Percentiles rank a stretch among this genome's conserved stretches.
Conservation (phyloP, 1,140 invertebrate species). For the Olivierus martensii region DNA sequence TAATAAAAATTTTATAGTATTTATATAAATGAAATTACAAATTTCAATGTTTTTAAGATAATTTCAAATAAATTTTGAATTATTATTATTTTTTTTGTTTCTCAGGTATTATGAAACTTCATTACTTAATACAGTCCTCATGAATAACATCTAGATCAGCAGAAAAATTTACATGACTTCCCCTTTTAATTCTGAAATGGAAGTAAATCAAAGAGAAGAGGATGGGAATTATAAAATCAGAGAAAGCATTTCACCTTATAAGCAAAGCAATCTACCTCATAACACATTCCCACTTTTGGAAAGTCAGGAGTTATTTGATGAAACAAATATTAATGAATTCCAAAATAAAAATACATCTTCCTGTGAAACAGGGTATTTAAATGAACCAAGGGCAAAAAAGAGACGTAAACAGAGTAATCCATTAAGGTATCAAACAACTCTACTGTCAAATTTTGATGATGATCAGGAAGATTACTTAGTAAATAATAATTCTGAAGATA, state of each 20-base stretch:
- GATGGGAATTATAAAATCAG: no score
- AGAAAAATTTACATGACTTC: no score
- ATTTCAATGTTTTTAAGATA: no score
- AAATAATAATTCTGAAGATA: slow-evolving; percentile 5
- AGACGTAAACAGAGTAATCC: slow-evolving; percentile 30
- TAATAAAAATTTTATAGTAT: no score
- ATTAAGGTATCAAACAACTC: slow-evolving; percentile 18
- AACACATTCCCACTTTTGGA: not conserved
- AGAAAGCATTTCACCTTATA: slow-evolving; percentile 4
- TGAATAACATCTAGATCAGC: no score
- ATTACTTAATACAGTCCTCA: no score
- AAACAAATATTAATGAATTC: slow-evolving; percentile 1
- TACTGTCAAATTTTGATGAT: slow-evolving; percentile 5
- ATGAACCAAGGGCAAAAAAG: slow-evolving; percentile 25
- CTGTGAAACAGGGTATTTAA: not conserved
- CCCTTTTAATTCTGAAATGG: no score
- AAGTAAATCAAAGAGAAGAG: no score
- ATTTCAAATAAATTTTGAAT: no score
- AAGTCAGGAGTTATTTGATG: slow-evolving; percentile 1
- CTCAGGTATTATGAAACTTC: no score
- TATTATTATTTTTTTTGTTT: no score
- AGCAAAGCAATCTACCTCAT: slow-evolving; percentile 11
- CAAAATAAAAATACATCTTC: not conserved
- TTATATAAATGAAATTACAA: no score
- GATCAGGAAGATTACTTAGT: not conserved